These are phyloP conservation scores for Neolamprologus toae DNA, from an alignment of 2,113 vertebrate genomes.

Conservation along the genomic window DNA sequence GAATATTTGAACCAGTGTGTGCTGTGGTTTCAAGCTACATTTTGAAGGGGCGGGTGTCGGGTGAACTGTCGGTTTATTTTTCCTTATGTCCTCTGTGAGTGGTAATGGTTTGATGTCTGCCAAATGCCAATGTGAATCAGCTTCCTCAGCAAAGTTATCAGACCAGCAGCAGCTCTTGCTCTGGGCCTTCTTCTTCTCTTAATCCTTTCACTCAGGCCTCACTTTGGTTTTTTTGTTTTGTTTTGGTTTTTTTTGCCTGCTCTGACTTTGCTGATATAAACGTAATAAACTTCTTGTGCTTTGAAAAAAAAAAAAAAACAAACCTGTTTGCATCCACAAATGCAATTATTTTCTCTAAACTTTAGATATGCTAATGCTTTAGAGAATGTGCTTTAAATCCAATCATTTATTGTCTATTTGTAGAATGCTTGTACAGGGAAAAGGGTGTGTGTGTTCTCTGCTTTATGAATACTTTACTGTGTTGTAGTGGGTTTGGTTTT, in stretches of 20 bases:
- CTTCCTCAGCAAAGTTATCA: slow-evolving; percentile 49
- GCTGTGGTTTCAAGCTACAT: background rate
- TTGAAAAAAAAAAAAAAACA: rapidly evolving
- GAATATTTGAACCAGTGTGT: background rate
- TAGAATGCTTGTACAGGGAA: background rate
- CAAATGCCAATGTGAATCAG: slow-evolving; percentile 29
- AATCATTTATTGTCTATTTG: background rate
- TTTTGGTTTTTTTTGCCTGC: background rate
- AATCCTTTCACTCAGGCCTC: slow-evolving; percentile 37
- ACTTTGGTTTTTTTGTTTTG: slow-evolving; percentile 11
- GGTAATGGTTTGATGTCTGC: slow-evolving; percentile 21
- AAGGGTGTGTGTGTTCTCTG: background rate
- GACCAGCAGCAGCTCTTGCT: slow-evolving; percentile 45
- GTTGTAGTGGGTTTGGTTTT: background rate
- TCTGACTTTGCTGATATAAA: slow-evolving; percentile 42
- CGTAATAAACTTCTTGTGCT: background rate
- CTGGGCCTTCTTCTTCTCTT: slow-evolving; percentile 26
- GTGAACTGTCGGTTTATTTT: background rate
- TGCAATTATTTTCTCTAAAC: background rate
- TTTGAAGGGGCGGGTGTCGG: background rate
- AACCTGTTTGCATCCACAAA: background rate
- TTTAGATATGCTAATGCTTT: background rate
- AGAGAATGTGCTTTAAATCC: background rate
- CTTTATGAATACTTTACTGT: background rate
- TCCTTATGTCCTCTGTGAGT: background rate